phyloP scores from a whole-genome alignment of 1,140 invertebrate species.

The Solen grandis region DNA sequence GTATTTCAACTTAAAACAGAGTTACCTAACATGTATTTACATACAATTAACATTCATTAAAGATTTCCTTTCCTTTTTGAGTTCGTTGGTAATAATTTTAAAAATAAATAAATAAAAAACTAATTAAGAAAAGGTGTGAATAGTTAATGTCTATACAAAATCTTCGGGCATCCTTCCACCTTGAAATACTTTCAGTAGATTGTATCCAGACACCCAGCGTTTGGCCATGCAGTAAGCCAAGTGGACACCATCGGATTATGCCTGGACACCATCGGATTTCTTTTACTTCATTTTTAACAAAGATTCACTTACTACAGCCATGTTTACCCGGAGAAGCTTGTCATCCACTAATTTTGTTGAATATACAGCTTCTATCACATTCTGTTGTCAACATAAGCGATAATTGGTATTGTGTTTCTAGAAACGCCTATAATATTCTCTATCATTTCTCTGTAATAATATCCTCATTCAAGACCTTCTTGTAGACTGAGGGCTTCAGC shows the following conservation, averaged over 20 bases:
- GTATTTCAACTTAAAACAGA: too few relatives aligned
- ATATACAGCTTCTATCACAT: slow-evolving; percentile 57
- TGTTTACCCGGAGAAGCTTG: slow-evolving; percentile 58
- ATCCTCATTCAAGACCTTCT: slow-evolving; percentile 37
- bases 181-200: slow-evolving; percentile 15
- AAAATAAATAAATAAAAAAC: slow-evolving; percentile 6
- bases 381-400: slow-evolving; percentile 59
- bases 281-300: too few relatives aligned
- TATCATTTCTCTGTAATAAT: slow-evolving; percentile 43
- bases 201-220: slow-evolving; percentile 13
- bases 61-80: too few relatives aligned
- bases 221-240: slow-evolving; percentile 35
- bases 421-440: slow-evolving; percentile 3
- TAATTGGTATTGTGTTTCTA: slow-evolving; percentile 40
- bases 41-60: too few relatives aligned
- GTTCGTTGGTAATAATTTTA: not conserved
- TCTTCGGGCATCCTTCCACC: slow-evolving; percentile 20
- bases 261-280: slow-evolving; percentile 21
- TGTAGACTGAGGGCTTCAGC: slow-evolving; percentile 45
- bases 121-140: too few relatives aligned
- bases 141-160: slow-evolving; percentile 22
- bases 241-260: slow-evolving; percentile 26
- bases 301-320: slow-evolving; percentile 49
- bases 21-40: too few relatives aligned
- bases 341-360: slow-evolving; percentile 64